These are phyloP conservation scores for Sphenopsis melanotis DNA, from an alignment of 2,797 vertebrate genomes.

Conservation along the genomic window DNA sequence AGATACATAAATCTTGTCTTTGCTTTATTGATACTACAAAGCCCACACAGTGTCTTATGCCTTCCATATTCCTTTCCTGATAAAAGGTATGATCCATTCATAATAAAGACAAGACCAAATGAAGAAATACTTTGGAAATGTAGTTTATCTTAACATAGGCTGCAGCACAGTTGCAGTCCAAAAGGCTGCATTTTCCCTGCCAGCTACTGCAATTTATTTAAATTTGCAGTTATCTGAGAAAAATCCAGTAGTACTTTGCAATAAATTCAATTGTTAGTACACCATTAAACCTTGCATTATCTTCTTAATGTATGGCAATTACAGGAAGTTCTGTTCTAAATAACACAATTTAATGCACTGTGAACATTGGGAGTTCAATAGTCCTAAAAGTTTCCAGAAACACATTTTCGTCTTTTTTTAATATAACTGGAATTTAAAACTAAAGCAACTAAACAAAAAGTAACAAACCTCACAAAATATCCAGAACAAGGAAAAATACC, in stretches of 20 bases:
- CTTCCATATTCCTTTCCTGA: not conserved
- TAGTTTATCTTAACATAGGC: not conserved
- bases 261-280: not conserved
- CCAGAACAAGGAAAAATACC: not conserved
- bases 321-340: not conserved
- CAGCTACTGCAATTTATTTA: not conserved
- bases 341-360: not conserved
- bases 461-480: not conserved
- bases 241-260: not conserved
- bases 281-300: not conserved
- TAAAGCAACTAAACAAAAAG: not conserved
- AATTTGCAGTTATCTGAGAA: not conserved
- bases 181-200: not conserved
- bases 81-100: not conserved
- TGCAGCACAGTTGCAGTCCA: not conserved
- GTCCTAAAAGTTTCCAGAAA: not conserved
- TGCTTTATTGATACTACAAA: not conserved
- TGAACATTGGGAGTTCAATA: not conserved
- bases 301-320: not conserved
- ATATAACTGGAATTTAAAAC: not conserved
- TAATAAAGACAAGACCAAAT: not conserved
- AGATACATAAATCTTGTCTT: not conserved
- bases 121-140: not conserved
- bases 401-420: not conserved
- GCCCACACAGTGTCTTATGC: not conserved